These are phyloP conservation scores for Platycheirus rosarum DNA, from an alignment of 2,888 invertebrate species.

Conservation along the genomic window DNA sequence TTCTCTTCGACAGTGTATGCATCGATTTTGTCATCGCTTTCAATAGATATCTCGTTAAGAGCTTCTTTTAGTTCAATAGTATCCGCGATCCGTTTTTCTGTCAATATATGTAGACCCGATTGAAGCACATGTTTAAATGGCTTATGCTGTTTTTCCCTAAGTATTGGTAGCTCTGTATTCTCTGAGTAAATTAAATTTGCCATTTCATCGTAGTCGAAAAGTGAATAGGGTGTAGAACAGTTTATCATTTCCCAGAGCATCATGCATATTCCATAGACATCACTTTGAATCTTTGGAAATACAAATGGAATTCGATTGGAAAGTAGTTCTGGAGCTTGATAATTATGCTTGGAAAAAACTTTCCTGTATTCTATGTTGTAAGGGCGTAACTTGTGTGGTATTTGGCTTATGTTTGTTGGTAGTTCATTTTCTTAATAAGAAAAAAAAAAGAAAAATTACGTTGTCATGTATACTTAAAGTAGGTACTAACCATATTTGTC, in stretches of 20 bases:
- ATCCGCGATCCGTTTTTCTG: slow-evolving; percentile 46
- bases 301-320: slow-evolving; percentile 49
- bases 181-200: slow-evolving; percentile 30
- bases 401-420: not conserved
- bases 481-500: slow-evolving; percentile 35
- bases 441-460: not conserved
- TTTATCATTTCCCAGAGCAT: slow-evolving; percentile 67
- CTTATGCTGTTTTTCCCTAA: slow-evolving; percentile 35
- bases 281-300: slow-evolving; percentile 56
- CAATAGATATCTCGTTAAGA: slow-evolving; percentile 19
- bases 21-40: slow-evolving; percentile 35
- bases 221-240: slow-evolving; percentile 44
- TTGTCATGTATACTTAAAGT: not conserved
- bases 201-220: slow-evolving; percentile 52
- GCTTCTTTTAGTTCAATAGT: slow-evolving; percentile 39
- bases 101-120: slow-evolving; percentile 27
- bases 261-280: slow-evolving; percentile 62
- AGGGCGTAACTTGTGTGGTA: slow-evolving; percentile 51
- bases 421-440: slow-evolving; percentile 50
- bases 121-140: slow-evolving; percentile 35
- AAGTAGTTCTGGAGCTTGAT: slow-evolving; percentile 64
- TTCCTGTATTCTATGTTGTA: slow-evolving; percentile 53
- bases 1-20: slow-evolving; percentile 17
- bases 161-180: slow-evolving; percentile 14
- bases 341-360: slow-evolving; percentile 57